Evolutionary conservation across 2,113 vertebrate species (phyloP).

Genomic region (Nyctereutes procyonoides): DNA sequence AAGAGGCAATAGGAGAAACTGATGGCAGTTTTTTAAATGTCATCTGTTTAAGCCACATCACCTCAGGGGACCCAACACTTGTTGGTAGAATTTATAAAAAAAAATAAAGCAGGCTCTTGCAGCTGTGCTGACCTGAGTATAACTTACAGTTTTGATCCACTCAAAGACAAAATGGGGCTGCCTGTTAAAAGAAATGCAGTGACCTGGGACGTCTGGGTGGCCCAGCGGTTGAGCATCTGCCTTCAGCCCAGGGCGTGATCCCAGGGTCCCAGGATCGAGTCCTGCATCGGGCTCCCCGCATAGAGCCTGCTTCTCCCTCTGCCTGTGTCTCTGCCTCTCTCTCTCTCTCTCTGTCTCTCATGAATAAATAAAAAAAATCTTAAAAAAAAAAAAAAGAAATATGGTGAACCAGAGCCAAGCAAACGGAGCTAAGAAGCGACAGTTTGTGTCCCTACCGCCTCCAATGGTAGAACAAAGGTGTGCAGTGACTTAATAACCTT

Average conservation of each 20-base stretch:
- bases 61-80: neutral
- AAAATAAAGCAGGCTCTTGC: neutral
- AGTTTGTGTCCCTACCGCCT: neutral
- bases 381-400: too few species aligned
- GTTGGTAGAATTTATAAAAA: neutral
- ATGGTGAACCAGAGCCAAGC: neutral
- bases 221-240: too few species aligned
- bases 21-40: slow-evolving; percentile 1
- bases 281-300: too few species aligned
- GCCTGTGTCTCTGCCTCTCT: too few species aligned
- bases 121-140: neutral
- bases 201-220: too few species aligned
- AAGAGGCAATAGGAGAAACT: neutral
- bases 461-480: neutral
- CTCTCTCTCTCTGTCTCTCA: too few species aligned
- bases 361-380: too few species aligned
- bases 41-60: neutral
- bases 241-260: too few species aligned
- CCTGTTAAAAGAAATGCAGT: neutral
- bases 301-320: too few species aligned
- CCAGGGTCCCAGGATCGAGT: too few species aligned
- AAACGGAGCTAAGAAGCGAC: neutral
- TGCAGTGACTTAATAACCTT: neutral
- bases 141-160: neutral
- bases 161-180: neutral